Conservation (phyloP, 2,797 vertebrate genomes). For the Pelodytes ibericus region DNA sequence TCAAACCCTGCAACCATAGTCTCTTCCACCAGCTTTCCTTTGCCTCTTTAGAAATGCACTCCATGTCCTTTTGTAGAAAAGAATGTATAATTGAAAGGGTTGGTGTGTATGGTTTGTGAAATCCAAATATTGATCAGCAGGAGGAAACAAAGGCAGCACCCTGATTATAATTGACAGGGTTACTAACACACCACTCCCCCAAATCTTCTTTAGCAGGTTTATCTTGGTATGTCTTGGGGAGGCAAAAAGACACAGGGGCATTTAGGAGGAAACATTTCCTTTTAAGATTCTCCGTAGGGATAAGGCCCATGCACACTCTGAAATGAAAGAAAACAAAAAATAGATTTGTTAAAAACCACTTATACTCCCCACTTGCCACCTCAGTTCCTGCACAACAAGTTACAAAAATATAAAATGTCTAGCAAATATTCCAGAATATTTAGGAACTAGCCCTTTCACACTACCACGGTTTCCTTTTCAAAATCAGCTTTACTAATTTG, state of each 20-base stretch:
- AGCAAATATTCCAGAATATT: too few species aligned
- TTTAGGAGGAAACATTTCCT: constrained; percentile 29
- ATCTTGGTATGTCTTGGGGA: constrained; percentile 27
- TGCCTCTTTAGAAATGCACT: background rate
- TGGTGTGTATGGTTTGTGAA: background rate
- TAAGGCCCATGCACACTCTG: constrained; percentile 53
- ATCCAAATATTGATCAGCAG: constrained; percentile 6
- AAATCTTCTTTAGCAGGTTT: constrained; percentile 25
- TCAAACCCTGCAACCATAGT: background rate
- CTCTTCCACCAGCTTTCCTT: background rate
- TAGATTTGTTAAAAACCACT: too few species aligned
- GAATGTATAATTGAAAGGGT: background rate
- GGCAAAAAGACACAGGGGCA: constrained; percentile 26
- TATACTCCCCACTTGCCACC: too few species aligned
- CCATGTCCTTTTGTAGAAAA: background rate
- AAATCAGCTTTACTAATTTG: too few species aligned
- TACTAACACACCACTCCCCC: background rate
- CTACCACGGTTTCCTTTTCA: too few species aligned
- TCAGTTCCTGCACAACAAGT: too few species aligned
- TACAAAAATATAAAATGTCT: too few species aligned
- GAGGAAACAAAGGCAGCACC: constrained; percentile 38
- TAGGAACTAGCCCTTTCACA: too few species aligned
- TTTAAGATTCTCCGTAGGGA: constrained; percentile 51
- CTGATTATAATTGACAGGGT: constrained; percentile 16
- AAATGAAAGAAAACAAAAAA: too few species aligned